These are phyloP conservation scores for Augochlora pura DNA, from an alignment of 1,140 invertebrate species.

Conservation along the genomic window DNA sequence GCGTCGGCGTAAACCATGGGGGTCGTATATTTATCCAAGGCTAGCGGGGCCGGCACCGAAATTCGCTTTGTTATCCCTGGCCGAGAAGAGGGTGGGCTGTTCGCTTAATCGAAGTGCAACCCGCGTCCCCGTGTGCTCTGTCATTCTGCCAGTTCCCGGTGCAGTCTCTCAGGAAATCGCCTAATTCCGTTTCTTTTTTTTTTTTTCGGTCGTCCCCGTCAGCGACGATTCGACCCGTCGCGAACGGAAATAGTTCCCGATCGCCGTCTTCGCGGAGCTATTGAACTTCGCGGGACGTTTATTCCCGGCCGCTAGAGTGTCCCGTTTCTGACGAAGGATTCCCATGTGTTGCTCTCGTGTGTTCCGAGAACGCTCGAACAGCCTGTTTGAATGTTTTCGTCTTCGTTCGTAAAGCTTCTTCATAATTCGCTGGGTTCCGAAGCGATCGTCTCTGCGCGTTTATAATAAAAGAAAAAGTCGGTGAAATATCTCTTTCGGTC, in stretches of 20 bases:
- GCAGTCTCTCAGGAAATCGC: background rate
- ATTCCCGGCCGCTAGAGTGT: background rate
- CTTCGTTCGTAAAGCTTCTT: too few species aligned
- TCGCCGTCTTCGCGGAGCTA: background rate
- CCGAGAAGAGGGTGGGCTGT: background rate
- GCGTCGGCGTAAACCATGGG: background rate
- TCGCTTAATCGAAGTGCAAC: background rate
- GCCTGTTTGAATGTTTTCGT: too few species aligned
- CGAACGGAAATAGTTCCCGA: background rate
- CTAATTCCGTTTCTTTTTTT: background rate
- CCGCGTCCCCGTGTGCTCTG: too few species aligned
- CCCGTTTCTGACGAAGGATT: too few species aligned
- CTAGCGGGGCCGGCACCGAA: background rate
- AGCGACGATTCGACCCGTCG: background rate
- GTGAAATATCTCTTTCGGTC: too few species aligned
- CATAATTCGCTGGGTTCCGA: too few species aligned
- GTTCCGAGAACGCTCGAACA: too few species aligned
- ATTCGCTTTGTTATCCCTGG: constrained; percentile 12
- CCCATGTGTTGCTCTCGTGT: too few species aligned
- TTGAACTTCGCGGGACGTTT: background rate
- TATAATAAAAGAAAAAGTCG: too few species aligned
- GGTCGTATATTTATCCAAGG: background rate
- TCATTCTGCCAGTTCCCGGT: background rate
- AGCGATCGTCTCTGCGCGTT: too few species aligned
- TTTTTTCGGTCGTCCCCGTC: background rate